Evolutionary conservation across 2,888 invertebrate genomes (phyloP).

Genomic region (Rhorus exstirpatorius): DNA sequence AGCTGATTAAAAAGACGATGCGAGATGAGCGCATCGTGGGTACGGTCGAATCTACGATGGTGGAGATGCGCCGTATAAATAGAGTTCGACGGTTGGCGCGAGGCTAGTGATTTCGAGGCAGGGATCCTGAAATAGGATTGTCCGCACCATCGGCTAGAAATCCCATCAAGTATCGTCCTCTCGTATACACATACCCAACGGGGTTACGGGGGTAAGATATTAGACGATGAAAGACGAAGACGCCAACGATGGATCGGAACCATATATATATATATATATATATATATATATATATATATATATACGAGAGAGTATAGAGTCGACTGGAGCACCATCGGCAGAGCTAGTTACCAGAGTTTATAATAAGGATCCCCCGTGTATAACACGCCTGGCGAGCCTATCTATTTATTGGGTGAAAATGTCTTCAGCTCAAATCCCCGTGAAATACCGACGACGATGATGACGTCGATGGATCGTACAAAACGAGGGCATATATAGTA

Average conservation of each 20-base stretch:
- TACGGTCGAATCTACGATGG: constrained; percentile 45
- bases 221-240: constrained; percentile 67
- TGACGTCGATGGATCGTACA: constrained; percentile 69
- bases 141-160: constrained; percentile 86
- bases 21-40: constrained; percentile 61
- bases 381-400: constrained; percentile 83
- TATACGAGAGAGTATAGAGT: constrained; percentile 64
- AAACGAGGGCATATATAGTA: constrained; percentile 23
- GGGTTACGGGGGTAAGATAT: constrained; percentile 73
- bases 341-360: constrained; percentile 85
- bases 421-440: constrained; percentile 86
- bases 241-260: constrained; percentile 4
- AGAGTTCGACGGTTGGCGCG: constrained; percentile 45
- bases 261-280: no score
- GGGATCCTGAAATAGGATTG: constrained; percentile 84
- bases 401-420: constrained; percentile 86
- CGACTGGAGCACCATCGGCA: constrained; percentile 65
- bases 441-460: constrained; percentile 80
- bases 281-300: no score
- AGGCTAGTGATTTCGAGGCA: constrained; percentile 60
- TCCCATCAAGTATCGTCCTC: constrained; percentile 85
- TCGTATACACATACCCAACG: constrained; percentile 72
- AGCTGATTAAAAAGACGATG: constrained; percentile 51
- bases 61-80: constrained; percentile 64
- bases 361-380: constrained; percentile 85